Base-by-base conservation (phyloP, 2,797 vertebrate genomes). In the Gastrophryne carolinensis region DNA sequence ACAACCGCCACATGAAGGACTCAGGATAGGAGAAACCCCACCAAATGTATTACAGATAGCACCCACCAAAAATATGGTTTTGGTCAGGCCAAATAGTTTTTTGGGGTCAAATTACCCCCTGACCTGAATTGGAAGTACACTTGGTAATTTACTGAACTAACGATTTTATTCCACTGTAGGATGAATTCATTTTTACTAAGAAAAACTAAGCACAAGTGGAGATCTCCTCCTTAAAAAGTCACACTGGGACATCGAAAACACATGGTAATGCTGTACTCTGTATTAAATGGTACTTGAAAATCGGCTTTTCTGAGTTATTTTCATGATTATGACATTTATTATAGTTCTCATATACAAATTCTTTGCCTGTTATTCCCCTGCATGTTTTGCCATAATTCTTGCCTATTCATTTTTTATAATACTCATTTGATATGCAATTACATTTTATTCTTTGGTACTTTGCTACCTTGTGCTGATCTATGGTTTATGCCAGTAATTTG, bases 361-460 rank as follows among this genome's bases (percentile, higher is more conserved):
- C 7, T 41, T 60, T 47, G n/a, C 5, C 11, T 26, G 13, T 49
- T 32, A 49, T 29, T 49, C 30, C 26, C 21, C 62, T 47, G 62
- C 21, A 29, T 9, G 30, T 30, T 63, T 63, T 64, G 24, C 19
- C 23, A 39, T 4, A 4, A 11, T 44, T 19, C 37, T 63, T 63
- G 27, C 26, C 17, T 19, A 9, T 47, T 7, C n/a, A n/a, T 10
- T 49, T 49, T 64, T 49, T 64, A 12, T 63, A 44, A 63, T 49
- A 26, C 32, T 49, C 19, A 32, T 64, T 64, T 64, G 47, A 64
- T 27, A 29, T 49, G 62, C 39, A 64, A 64, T 64, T 64, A 49
- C 62, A 64, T 49, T 64, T 64, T 29, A 19, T 41, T 49, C 26
- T 64, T 24, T 5, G 13, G 2, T 63, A 64, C 62, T 64, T 63